Evolutionary conservation across 2,888 invertebrate genomes (phyloP).

Genomic region (Pheosia tremula): DNA sequence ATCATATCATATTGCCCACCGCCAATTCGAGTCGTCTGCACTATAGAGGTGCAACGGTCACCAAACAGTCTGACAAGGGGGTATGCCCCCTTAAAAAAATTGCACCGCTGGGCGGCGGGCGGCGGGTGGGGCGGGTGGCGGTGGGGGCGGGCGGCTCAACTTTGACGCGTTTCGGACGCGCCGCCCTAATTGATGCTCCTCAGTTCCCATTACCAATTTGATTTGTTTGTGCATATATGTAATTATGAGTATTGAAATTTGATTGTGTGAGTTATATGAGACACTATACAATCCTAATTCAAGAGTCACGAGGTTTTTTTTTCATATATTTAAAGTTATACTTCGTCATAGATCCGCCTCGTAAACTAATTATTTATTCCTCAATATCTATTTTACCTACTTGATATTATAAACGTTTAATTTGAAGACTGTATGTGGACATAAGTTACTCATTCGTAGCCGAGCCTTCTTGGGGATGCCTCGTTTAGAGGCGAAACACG

Average conservation of each 20-base stretch:
- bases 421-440: too few species aligned
- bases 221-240: slow-evolving; percentile 48
- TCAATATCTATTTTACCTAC: too few species aligned
- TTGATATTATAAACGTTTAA: too few species aligned
- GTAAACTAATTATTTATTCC: too few species aligned
- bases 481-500: too few species aligned
- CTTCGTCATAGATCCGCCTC: too few species aligned
- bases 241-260: background rate
- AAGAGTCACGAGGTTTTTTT: too few species aligned
- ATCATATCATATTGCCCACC: slow-evolving; percentile 1
- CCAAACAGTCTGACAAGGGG: slow-evolving; percentile 70
- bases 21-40: slow-evolving; percentile 43
- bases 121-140: slow-evolving; percentile 12
- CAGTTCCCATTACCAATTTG: slow-evolving; percentile 58
- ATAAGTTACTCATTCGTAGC: too few species aligned
- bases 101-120: slow-evolving; percentile 54
- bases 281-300: background rate
- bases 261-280: background rate
- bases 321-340: too few species aligned
- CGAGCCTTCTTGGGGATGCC: too few species aligned
- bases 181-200: slow-evolving; percentile 67
- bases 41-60: slow-evolving; percentile 76
- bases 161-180: slow-evolving; percentile 69
- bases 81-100: slow-evolving; percentile 70
- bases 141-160: slow-evolving; percentile 56